Evolutionary conservation across 2,113 vertebrate species (phyloP).

Genomic region (Lagopus muta): DNA sequence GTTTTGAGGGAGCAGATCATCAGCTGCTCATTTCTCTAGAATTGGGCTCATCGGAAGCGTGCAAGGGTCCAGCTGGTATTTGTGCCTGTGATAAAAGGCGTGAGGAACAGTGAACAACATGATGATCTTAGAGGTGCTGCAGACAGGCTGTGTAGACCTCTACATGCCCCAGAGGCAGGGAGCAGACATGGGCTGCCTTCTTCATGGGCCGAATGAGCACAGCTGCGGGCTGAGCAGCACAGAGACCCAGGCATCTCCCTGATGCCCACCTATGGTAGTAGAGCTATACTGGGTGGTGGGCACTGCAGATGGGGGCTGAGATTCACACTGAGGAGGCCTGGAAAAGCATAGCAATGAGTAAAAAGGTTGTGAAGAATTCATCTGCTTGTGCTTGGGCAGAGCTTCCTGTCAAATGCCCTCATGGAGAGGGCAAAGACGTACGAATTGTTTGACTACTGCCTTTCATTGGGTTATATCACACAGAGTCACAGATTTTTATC

Average conservation of each 20-base stretch:
- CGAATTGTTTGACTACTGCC: rapidly evolving
- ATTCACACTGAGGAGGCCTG: neutral
- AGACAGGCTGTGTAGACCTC: neutral
- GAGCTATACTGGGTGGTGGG: neutral
- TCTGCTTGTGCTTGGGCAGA: neutral
- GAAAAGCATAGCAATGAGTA: neutral
- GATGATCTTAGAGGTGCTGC: neutral
- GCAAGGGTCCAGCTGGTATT: neutral
- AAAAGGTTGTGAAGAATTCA: neutral
- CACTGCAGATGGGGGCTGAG: neutral
- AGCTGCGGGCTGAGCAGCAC: neutral
- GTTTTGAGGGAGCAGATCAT: neutral
- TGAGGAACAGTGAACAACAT: neutral
- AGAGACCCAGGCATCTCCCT: neutral
- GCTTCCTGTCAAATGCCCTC: neutral
- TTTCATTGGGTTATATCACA: neutral
- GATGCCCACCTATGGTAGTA: neutral
- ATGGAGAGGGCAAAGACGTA: neutral
- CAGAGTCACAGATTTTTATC: neutral
- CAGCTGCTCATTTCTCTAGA: neutral
- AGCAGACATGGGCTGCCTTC: neutral
- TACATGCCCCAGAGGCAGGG: neutral
- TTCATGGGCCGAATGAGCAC: neutral
- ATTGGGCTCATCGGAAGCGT: neutral
- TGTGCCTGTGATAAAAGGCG: neutral